Base-by-base conservation (phyloP, 2,888 invertebrate species). In the Ophioninae sp. region DNA sequence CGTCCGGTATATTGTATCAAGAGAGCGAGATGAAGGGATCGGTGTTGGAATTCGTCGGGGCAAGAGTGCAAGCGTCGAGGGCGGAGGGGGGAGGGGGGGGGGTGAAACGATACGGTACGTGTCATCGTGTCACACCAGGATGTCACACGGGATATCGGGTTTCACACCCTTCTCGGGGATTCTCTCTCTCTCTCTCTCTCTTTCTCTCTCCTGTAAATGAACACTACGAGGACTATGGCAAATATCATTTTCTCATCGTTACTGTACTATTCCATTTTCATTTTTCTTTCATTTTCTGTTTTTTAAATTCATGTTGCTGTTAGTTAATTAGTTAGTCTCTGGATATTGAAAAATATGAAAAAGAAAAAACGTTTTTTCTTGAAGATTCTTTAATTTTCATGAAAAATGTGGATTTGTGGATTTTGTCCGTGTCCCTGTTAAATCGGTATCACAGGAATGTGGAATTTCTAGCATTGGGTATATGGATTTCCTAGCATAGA, bases 101-200 rank as follows among this genome's bases (percentile, higher is more conserved):
- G 82, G 37, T 70, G 81, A 59, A 81, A 81, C 74, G 85, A 84
- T 85, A 82, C 80, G 73, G 57, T 59, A 59, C 59, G 59, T 59
- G 21, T 21, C 20, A 20, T 59, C 59, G 59, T 59, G 59, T 59
- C 67, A 81, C 68, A 77, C 77, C 67, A 59, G 67, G 87, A 87
- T 87, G 85, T 88, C 87, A 85, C 86, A 87, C 87, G 86, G 77
- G 86, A 87, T 88, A 86, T 89, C 88, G 81, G 86, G 86, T 89
- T 89, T 84, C 88, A 85, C 67, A 68, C 79, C 59, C 75, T 80
- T 78, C 70, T 56, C 83, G 37, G 56, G 67, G 70, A 20, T 64
- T 56, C 39, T 65, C 64, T 41, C 73, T n/a, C n/a, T n/a, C n/a
- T n/a, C n/a, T n/a, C n/a, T n/a, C n/a, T n/a, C n/a, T n/a, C n/a